Evolutionary conservation across 1,140 invertebrate genomes (phyloP), one percentile per base, ranked within the genome.

Genomic region (Euura saliciscinereae): DNA sequence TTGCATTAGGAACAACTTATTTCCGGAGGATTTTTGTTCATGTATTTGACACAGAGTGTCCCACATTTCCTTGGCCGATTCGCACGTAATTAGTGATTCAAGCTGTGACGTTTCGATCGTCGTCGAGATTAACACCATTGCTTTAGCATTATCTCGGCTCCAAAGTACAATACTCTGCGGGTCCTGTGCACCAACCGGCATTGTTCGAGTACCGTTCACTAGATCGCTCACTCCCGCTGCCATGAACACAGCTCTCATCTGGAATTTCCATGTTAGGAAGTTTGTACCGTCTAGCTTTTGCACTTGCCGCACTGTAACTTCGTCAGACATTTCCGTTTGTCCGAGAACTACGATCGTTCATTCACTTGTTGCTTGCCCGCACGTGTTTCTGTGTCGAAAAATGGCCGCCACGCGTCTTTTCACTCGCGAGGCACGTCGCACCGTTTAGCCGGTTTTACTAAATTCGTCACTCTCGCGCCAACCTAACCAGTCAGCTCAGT

Each of bases 221-320:
- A 75, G 59, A 70, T 76, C 76, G 74, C 71, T 45, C 71, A 80
- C 13, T 68, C 77, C 70, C 73, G 79, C 80, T 4, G 80, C 79
- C 43, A 70, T 69, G 59, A 83, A 73, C 8, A 80, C 77, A 70
- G 80, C 79, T 43, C 79, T 82, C 44, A 83, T 75, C 70, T 83
- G 78, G 69, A 81, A 83, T 70, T 83, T 82, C 82, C 82, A 84
- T 51, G 79, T 78, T 7, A 77, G 76, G 71, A 75, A 82, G 71
- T 81, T 80, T 6, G 68, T 74, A 43, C 78, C 78, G 69, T 81
- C 72, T 68, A 84, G 82, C 73, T 82, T 83, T 28, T 45, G 45
- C 13, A 73, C 44, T 45, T 66, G 65, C 59, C 68, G 66, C 44
- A 51, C 45, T 45, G 65, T 67, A n/a, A 66, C 45, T n/a, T 74